phyloP scores from a whole-genome alignment of 2,113 vertebrate genomes.

The Poeciliopsis prolifica region DNA sequence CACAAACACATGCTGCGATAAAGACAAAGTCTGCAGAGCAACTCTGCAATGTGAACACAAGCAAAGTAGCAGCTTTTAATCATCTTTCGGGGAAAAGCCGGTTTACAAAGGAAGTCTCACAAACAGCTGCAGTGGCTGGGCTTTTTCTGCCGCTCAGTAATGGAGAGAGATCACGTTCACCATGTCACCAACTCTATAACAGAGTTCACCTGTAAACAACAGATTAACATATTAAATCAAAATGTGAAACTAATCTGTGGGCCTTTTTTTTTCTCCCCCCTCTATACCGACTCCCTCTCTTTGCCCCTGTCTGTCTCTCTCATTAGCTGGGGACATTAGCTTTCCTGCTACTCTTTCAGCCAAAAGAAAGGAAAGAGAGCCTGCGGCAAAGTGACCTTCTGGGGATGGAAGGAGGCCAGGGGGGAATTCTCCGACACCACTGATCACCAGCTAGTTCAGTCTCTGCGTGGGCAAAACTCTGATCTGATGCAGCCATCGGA shows the following conservation, averaged over 20 bases:
- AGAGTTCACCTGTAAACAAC: conserved; percentile 41
- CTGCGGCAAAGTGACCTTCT: conserved; percentile 80
- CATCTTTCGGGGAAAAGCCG: conserved; percentile 54
- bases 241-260: conserved; percentile 39
- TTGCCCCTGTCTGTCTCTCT: conserved; percentile 47
- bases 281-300: conserved; percentile 9
- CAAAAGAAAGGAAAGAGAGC: conserved; percentile 65
- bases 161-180: conserved; percentile 4
- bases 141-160: conserved; percentile 17
- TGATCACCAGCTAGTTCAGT: conserved; percentile 71
- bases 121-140: conserved; percentile 17
- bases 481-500: conserved; percentile 65
- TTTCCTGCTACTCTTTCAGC: conserved; percentile 55
- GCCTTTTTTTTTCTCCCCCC: not conserved
- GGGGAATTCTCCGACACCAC: conserved; percentile 71
- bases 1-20: conserved; percentile 29
- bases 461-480: conserved; percentile 67
- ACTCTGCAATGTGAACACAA: conserved; percentile 16
- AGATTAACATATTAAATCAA: conserved; percentile 55
- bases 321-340: conserved; percentile 66
- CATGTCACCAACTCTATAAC: conserved; percentile 10
- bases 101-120: conserved; percentile 18
- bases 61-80: conserved; percentile 68
- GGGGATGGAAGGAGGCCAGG: conserved; percentile 65
- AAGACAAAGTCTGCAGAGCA: conserved; percentile 41